phyloP scores from a whole-genome alignment of 2,797 vertebrate genomes.

The Squalus acanthias region DNA sequence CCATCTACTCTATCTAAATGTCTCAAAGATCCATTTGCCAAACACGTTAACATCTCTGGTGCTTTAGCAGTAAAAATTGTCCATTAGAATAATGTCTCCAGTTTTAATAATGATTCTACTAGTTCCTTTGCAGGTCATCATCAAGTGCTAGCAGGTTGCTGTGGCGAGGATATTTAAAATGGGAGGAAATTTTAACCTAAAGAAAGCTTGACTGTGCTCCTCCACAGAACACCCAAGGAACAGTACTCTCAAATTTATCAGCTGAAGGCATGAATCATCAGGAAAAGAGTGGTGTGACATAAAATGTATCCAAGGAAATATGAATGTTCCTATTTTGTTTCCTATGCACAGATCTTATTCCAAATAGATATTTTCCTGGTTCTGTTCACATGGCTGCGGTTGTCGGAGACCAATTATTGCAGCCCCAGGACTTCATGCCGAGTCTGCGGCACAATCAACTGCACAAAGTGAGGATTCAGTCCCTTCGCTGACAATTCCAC shows the following conservation, averaged over 20 bases:
- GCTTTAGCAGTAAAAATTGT: slow-evolving; percentile 6
- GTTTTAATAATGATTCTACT: neutral
- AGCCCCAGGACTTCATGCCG: neutral
- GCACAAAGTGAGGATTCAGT: neutral
- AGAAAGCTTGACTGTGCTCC: neutral
- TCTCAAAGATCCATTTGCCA: neutral
- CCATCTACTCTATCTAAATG: neutral
- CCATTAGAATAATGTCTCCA: slow-evolving; percentile 19
- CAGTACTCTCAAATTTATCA: neutral
- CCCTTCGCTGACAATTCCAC: neutral
- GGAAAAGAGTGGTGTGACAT: neutral
- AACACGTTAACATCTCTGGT: neutral
- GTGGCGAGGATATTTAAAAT: neutral
- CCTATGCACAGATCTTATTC: neutral
- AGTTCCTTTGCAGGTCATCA: neutral
- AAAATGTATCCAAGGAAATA: neutral
- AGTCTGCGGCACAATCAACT: neutral
- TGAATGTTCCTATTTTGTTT: neutral
- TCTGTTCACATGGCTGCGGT: neutral
- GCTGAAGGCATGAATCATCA: neutral
- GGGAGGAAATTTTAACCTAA: neutral
- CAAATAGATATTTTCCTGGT: neutral
- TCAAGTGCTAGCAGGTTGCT: neutral
- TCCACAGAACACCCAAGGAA: neutral
- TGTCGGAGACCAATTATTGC: neutral